Evolutionary conservation across 2,113 vertebrate species (phyloP), one percentile per base, ranked within the genome.

Genomic region (Hyperoodon ampullatus): DNA sequence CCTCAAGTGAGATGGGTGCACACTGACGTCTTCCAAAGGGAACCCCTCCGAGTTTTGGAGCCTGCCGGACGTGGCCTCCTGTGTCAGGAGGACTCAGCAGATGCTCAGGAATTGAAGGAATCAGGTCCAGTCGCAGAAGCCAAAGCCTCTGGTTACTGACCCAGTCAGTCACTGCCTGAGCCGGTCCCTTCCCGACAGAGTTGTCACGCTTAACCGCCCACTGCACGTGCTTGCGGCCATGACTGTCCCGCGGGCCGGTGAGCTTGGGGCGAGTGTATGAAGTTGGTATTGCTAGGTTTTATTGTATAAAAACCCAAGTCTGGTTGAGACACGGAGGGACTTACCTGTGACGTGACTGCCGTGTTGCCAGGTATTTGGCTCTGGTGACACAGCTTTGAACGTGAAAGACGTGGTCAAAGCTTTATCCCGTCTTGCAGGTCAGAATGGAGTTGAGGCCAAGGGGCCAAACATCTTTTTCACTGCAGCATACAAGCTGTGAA

Each of bases 371-470:
- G n/a, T 16, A 11, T 88, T 94, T 90, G 86, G 81, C 66, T 72
- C 47, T 92, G 75, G 35, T 19, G 70, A 72, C 55, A 33, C 21
- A 91, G 71, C 65, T 72, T 77, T 92, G 80, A 61, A 77, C 14
- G 1, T 55, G 75, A 72, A 74, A 66, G 81, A 93, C n/a, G 12
- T 3, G 28, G 61, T 66, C 47, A 60, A 65, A 90, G 65, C 60
- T 85, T 90, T 75, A 53, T 80, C 83, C 78, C 81, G n/a, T 71
- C 21, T 63, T 88, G 44, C 24, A 93, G 66, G 81, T 87, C 75
- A 88, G 58, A 94, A 53, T 70, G 65, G 74, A 92, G 68, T 63
- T 88, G 80, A 84, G 47, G 63, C 61, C n/a, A 47, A 82, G 70
- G 35, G 88, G 44, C 42, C 75, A 18, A 8, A 53, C 35, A 14